phyloP scores from a whole-genome alignment of 2,888 invertebrate genomes.

The Platycheirus rosarum region DNA sequence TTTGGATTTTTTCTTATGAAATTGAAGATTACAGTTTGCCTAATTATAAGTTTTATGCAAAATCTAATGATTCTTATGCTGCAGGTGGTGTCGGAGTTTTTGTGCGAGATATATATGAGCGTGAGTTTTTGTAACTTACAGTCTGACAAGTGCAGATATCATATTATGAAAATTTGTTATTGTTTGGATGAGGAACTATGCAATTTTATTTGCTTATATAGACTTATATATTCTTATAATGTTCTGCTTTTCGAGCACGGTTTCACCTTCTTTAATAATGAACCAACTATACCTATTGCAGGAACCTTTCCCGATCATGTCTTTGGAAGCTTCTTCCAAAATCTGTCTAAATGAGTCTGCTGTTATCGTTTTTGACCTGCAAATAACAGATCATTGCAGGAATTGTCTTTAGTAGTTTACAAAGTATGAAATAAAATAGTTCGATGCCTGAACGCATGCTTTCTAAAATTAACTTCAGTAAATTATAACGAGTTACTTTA shows the following conservation, averaged over 20 bases:
- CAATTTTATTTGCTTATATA: background rate
- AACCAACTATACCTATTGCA: too few relatives aligned
- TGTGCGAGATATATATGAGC: background rate
- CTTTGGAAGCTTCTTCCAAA: background rate
- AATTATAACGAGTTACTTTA: background rate
- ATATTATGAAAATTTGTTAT: background rate
- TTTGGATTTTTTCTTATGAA: background rate
- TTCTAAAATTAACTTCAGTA: background rate
- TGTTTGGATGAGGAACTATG: background rate
- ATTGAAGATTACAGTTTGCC: background rate
- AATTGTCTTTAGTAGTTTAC: background rate
- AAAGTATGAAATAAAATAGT: too few relatives aligned
- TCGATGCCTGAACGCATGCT: background rate
- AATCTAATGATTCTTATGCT: slow-evolving; percentile 1
- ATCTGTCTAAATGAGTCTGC: background rate
- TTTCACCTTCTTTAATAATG: background rate
- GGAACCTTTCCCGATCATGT: too few relatives aligned
- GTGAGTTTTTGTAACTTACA: background rate
- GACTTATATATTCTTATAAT: background rate
- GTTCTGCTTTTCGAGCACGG: background rate
- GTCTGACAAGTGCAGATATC: background rate
- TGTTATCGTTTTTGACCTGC: slow-evolving; percentile 9
- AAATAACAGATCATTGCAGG: slow-evolving; percentile 8
- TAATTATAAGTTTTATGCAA: background rate
- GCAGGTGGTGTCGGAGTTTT: background rate